Conservation (phyloP, 2,888 invertebrate species). For the Emesis furor region DNA sequence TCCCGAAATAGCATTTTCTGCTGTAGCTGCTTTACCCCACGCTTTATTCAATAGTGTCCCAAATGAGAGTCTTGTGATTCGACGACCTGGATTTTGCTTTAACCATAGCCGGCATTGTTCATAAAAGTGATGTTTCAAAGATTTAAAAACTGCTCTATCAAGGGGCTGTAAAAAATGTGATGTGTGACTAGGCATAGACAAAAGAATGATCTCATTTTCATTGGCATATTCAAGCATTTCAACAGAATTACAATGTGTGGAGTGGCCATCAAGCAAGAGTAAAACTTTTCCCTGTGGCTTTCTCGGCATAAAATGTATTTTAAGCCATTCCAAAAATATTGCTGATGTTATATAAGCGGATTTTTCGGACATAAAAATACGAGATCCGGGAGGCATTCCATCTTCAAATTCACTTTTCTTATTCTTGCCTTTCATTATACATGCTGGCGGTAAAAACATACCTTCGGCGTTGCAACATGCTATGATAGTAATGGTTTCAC, state of each 20-base stretch:
- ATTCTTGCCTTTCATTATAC: slow-evolving; percentile 52
- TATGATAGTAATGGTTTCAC: slow-evolving; percentile 42
- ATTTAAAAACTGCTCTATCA: slow-evolving; percentile 69
- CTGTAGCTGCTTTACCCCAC: slow-evolving; percentile 67
- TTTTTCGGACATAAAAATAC: slow-evolving; percentile 59
- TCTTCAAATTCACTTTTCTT: slow-evolving; percentile 57
- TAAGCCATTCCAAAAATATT: slow-evolving; percentile 65
- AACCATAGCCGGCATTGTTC: slow-evolving; percentile 63
- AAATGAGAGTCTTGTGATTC: slow-evolving; percentile 54
- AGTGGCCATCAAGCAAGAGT: slow-evolving; percentile 75
- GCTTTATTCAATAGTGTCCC: slow-evolving; percentile 59
- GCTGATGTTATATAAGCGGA: slow-evolving; percentile 28
- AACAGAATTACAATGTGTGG: slow-evolving; percentile 64
- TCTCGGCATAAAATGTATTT: slow-evolving; percentile 62
- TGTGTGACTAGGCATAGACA: slow-evolving; percentile 68
- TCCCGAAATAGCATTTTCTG: slow-evolving; percentile 68
- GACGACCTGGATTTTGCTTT: slow-evolving; percentile 64
- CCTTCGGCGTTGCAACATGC: slow-evolving; percentile 47
- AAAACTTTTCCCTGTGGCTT: slow-evolving; percentile 73
- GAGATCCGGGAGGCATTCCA: slow-evolving; percentile 42
- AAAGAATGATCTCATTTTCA: slow-evolving; percentile 69
- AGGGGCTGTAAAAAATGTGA: slow-evolving; percentile 65
- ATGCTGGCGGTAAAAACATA: slow-evolving; percentile 23
- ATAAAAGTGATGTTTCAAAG: slow-evolving; percentile 74
- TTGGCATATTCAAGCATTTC: slow-evolving; percentile 71